These are phyloP conservation scores for Halichoeres trimaculatus DNA, from an alignment of 2,113 vertebrate species.

Conservation along the genomic window DNA sequence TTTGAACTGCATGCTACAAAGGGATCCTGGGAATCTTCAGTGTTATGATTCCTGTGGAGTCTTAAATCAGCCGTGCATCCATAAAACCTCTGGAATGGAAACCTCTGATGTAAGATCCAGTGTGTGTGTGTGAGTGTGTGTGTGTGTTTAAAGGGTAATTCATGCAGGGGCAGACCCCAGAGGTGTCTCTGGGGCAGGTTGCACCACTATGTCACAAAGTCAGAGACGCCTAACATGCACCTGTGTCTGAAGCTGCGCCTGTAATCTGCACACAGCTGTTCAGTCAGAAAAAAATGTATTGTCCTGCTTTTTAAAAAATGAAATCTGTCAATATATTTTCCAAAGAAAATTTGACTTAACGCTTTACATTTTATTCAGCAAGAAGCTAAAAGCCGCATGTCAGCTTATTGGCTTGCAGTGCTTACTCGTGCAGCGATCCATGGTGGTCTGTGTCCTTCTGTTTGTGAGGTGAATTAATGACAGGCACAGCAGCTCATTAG, in stretches of 20 bases:
- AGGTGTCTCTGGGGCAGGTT: slow-evolving; percentile 50
- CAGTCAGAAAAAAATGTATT: background rate
- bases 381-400: slow-evolving; percentile 4
- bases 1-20: slow-evolving; percentile 17
- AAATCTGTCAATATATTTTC: background rate
- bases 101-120: slow-evolving; percentile 10
- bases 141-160: slow-evolving; percentile 30
- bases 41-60: slow-evolving; percentile 22
- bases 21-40: slow-evolving; percentile 21
- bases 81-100: slow-evolving; percentile 29
- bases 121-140: slow-evolving; percentile 3
- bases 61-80: slow-evolving; percentile 24
- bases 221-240: slow-evolving; percentile 47
- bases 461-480: slow-evolving; percentile 64
- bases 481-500: slow-evolving; percentile 50
- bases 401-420: background rate
- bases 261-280: slow-evolving; percentile 34
- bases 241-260: slow-evolving; percentile 50
- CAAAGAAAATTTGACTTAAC: background rate
- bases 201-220: slow-evolving; percentile 50
- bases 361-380: slow-evolving; percentile 13
- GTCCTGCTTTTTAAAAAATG: background rate
- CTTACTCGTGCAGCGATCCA: slow-evolving; percentile 13
- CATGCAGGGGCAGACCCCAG: slow-evolving; percentile 34
- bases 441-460: slow-evolving; percentile 37